Conservation (phyloP, 2,888 invertebrate genomes). For the Graphium colonna region DNA sequence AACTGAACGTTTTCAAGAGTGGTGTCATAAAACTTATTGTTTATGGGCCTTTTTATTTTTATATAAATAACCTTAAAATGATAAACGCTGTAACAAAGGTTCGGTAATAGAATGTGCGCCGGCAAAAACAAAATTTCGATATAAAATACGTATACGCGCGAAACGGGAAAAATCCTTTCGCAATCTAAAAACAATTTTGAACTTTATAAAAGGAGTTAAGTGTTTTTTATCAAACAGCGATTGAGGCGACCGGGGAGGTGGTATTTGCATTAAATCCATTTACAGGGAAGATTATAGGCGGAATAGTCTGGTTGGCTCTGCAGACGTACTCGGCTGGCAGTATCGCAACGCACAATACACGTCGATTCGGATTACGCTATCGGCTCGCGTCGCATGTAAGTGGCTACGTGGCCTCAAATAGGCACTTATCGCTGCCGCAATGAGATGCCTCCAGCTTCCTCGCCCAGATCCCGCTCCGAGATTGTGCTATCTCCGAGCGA, state of each 20-base stretch:
- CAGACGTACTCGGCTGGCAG: slow-evolving; percentile 41
- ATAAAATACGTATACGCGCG: neutral
- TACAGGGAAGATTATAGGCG: slow-evolving; percentile 62
- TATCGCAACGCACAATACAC: slow-evolving; percentile 65
- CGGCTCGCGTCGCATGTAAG: slow-evolving; percentile 50
- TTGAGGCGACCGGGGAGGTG: slow-evolving; percentile 48
- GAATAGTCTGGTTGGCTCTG: slow-evolving; percentile 55
- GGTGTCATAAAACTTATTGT: no score
- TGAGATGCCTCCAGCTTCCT: slow-evolving; percentile 66
- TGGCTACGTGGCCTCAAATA: slow-evolving; percentile 64
- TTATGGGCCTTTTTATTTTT: no score
- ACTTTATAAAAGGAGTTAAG: slow-evolving; percentile 50
- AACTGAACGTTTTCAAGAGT: no score
- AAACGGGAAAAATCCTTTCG: slow-evolving; percentile 28
- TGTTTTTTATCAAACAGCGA: slow-evolving; percentile 56
- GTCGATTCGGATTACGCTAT: slow-evolving; percentile 71
- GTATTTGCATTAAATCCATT: slow-evolving; percentile 73
- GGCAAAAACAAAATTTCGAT: slow-evolving; percentile 3
- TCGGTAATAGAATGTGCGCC: slow-evolving; percentile 4
- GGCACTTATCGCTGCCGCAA: slow-evolving; percentile 65
- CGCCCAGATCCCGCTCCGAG: slow-evolving; percentile 57
- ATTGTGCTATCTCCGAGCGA: slow-evolving; percentile 61
- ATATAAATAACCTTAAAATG: no score
- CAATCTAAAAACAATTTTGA: slow-evolving; percentile 51
- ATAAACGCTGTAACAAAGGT: no score